These are phyloP conservation scores for Psix sp. DNA, from an alignment of 1,140 invertebrate species.

Conservation along the genomic window DNA sequence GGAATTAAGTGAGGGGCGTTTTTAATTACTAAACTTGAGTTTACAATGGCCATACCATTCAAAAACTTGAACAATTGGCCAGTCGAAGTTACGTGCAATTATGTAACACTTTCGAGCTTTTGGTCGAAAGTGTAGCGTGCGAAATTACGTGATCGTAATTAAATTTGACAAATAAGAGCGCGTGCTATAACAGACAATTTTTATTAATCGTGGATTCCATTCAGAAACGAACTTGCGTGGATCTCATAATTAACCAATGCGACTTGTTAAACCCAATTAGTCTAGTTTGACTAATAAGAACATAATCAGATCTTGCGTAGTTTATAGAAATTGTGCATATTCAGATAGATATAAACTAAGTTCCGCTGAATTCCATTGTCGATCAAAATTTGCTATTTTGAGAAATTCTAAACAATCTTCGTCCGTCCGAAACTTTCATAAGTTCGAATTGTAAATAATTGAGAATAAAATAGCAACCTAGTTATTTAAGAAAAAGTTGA, in stretches of 20 bases:
- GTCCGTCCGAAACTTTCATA: too few species aligned
- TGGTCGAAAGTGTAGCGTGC: too few species aligned
- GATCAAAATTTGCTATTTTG: constrained; percentile 24
- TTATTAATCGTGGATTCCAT: constrained; percentile 11
- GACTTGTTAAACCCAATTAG: constrained; percentile 48
- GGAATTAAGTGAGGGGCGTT: background rate
- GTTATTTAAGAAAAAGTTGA: too few species aligned
- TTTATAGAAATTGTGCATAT: constrained; percentile 40
- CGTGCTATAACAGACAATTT: constrained; percentile 20
- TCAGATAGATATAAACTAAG: constrained; percentile 30
- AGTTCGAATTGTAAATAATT: too few species aligned
- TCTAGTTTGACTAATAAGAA: constrained; percentile 39
- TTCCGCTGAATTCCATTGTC: constrained; percentile 10
- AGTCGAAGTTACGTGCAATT: constrained; percentile 4
- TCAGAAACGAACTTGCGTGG: constrained; percentile 25
- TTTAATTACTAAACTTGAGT: constrained; percentile 14
- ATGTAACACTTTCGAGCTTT: constrained; percentile 2
- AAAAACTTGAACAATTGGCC: background rate
- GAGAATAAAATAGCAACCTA: too few species aligned
- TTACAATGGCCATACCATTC: constrained; percentile 6
- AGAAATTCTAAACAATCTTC: constrained; percentile 32
- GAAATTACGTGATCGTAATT: constrained; percentile 7
- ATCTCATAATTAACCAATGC: constrained; percentile 55
- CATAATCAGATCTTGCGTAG: constrained; percentile 47
- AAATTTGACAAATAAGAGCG: constrained; percentile 15